Evolutionary conservation across 2,888 invertebrate species (phyloP).

Genomic region (Lithosia quadra): DNA sequence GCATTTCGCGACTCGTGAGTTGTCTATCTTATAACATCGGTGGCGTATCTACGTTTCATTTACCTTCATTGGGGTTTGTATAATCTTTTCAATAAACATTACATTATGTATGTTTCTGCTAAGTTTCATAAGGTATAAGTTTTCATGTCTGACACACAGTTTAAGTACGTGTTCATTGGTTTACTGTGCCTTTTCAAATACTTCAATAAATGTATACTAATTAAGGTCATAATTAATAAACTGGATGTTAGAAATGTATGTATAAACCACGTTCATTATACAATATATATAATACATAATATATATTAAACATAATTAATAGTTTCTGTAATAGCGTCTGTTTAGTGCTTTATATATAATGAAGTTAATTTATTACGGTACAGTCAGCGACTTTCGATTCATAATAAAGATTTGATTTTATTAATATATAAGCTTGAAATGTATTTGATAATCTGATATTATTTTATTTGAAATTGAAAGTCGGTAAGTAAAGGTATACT

Average conservation of each 20-base stretch:
- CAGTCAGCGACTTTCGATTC: conserved; percentile 3
- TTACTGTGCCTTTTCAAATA: neutral
- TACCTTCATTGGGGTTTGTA: neutral
- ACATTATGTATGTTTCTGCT: conserved; percentile 1
- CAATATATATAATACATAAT: neutral
- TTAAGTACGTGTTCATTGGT: neutral
- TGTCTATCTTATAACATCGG: neutral
- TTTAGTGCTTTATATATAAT: conserved; percentile 2
- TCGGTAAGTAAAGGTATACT: neutral
- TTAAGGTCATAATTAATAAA: neutral
- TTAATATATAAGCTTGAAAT: neutral
- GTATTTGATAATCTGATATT: conserved; percentile 6
- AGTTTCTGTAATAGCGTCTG: neutral
- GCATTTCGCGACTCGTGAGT: neutral
- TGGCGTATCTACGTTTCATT: neutral
- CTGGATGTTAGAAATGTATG: neutral
- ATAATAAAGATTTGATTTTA: neutral
- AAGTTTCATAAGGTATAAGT: neutral
- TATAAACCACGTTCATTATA: neutral
- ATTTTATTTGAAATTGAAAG: conserved; percentile 9
- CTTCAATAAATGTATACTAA: neutral
- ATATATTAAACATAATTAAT: neutral
- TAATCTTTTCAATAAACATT: neutral
- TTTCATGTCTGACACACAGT: neutral
- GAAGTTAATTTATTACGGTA: conserved; percentile 3